Conservation (phyloP, 2,797 vertebrate species). For the Protonibea diacanthus region DNA sequence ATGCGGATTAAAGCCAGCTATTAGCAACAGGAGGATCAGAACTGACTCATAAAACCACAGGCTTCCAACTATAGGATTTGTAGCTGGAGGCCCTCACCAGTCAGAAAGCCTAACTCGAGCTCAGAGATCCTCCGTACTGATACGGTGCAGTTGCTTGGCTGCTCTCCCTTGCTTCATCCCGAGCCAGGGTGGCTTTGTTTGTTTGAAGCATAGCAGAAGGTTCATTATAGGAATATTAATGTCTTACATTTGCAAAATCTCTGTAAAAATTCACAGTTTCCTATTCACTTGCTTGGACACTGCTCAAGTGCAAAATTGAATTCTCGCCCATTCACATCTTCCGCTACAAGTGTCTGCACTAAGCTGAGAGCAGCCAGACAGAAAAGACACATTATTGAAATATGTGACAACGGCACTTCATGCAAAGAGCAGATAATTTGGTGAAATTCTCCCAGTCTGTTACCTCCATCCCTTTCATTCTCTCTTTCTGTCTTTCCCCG, state of each 20-base stretch:
- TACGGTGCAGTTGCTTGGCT: constrained; percentile 44
- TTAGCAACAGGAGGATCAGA: constrained; percentile 28
- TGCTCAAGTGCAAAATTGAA: constrained; percentile 83
- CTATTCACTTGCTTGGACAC: constrained; percentile 72
- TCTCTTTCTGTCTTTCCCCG: background rate
- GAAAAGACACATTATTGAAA: constrained; percentile 78
- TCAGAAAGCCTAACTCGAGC: constrained; percentile 31
- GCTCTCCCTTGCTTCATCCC: constrained; percentile 34
- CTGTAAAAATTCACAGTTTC: constrained; percentile 62
- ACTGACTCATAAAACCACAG: constrained; percentile 27
- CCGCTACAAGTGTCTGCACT: constrained; percentile 75
- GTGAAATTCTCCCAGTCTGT: constrained; percentile 47
- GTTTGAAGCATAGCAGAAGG: constrained; percentile 61
- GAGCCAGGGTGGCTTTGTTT: constrained; percentile 63
- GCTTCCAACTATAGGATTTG: constrained; percentile 45
- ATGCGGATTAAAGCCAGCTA: constrained; percentile 2
- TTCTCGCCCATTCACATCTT: constrained; percentile 70
- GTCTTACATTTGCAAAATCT: constrained; percentile 69
- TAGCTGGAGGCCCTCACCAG: constrained; percentile 44
- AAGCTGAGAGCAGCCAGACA: constrained; percentile 70
- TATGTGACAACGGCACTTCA: constrained; percentile 68
- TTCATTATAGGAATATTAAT: constrained; percentile 69
- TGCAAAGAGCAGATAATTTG: constrained; percentile 70
- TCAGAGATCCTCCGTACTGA: constrained; percentile 34
- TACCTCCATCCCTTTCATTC: constrained; percentile 4